Evolutionary conservation across 1,140 invertebrate species (phyloP).

Genomic region (Papilio helenus): DNA sequence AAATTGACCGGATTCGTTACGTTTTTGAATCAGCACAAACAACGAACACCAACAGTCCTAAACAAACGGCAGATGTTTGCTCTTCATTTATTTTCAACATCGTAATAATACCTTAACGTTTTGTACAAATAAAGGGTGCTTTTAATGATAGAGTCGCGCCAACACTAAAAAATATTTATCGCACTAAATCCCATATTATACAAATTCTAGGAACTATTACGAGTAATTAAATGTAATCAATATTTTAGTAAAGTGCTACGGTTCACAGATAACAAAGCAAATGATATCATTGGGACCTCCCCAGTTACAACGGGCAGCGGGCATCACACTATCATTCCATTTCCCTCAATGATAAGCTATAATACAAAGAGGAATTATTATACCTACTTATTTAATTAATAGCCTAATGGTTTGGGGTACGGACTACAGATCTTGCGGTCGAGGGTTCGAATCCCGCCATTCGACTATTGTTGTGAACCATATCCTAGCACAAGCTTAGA

Average conservation of each 20-base stretch:
- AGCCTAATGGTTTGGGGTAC: no score
- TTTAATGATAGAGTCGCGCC: not conserved
- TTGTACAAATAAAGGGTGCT: conserved; percentile 20
- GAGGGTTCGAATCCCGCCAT: no score
- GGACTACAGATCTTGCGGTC: no score
- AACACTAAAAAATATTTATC: not conserved
- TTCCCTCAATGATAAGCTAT: not conserved
- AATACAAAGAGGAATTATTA: not conserved
- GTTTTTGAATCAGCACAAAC: conserved; percentile 38
- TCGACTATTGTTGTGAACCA: no score
- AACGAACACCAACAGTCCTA: conserved; percentile 36
- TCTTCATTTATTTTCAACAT: conserved; percentile 38
- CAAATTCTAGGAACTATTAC: no score
- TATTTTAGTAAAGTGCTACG: not conserved
- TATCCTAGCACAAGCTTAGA: no score
- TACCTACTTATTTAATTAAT: no score
- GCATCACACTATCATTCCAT: not conserved
- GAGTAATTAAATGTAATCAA: no score
- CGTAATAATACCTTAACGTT: conserved; percentile 34
- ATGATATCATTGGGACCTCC: conserved; percentile 10
- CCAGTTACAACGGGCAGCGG: not conserved
- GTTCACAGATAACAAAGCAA: conserved; percentile 7
- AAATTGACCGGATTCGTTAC: conserved; percentile 34
- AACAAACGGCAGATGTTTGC: conserved; percentile 33
- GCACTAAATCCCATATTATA: not conserved